These are phyloP conservation scores for Arizona elegans DNA, from an alignment of 2,113 vertebrate genomes.

Conservation along the genomic window DNA sequence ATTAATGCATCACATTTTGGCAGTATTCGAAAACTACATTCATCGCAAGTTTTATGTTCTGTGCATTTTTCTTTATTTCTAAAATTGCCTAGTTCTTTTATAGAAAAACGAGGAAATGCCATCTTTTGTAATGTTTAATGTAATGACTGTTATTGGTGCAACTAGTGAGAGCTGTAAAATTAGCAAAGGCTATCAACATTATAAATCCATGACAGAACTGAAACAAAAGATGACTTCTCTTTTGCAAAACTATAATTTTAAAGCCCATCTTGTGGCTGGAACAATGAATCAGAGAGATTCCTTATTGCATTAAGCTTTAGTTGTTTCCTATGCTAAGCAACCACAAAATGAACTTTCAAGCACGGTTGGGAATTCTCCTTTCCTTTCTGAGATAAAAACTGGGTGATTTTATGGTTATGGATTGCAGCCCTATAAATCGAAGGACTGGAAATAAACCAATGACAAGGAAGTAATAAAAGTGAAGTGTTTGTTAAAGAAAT, in stretches of 20 bases:
- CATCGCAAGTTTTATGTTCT: background rate
- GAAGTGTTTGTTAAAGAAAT: conserved; percentile 36
- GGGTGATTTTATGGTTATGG: conserved; percentile 20
- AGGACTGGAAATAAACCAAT: conserved; percentile 8
- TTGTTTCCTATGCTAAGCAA: background rate
- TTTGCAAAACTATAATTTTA: conserved; percentile 35
- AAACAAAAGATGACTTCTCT: background rate
- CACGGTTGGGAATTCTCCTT: conserved; percentile 26
- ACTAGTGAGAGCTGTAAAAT: background rate
- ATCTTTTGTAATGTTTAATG: background rate
- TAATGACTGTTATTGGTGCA: background rate
- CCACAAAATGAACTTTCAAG: background rate
- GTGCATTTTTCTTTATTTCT: background rate
- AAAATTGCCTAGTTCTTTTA: background rate
- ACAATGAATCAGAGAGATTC: conserved; percentile 31
- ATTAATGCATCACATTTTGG: background rate
- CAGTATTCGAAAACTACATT: background rate
- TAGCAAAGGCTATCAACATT: background rate
- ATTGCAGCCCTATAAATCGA: conserved; percentile 29
- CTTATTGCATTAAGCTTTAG: background rate
- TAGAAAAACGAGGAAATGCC: background rate
- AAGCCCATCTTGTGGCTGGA: conserved; percentile 17
- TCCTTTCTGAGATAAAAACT: conserved; percentile 20
- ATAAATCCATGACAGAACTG: background rate
- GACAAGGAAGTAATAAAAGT: conserved; percentile 49